Percentiles rank a stretch among this genome's conserved stretches.
Evolutionary conservation across 2,113 vertebrate species (phyloP).

Genomic region (Suricata suricatta): DNA sequence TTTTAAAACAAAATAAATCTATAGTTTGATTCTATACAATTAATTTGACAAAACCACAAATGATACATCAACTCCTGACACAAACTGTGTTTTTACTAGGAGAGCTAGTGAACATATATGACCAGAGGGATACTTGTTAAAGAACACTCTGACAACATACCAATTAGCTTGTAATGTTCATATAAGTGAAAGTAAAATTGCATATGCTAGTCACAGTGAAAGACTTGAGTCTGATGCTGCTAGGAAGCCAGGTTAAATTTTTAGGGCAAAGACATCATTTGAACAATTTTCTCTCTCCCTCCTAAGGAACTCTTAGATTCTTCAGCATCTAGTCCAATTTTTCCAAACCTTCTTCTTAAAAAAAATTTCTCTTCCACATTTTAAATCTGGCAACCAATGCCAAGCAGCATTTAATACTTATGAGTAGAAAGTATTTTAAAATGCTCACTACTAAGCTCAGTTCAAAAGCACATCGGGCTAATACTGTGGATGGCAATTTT

Average conservation of each 20-base stretch:
- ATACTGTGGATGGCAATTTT: not conserved
- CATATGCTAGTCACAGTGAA: not conserved
- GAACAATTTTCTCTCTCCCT: not conserved
- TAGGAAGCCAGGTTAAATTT: constrained; percentile 15
- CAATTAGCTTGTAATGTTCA: not conserved
- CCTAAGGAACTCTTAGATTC: not conserved
- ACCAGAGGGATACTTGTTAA: not conserved
- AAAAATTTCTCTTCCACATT: not conserved
- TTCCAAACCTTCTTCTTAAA: not conserved
- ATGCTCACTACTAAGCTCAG: not conserved
- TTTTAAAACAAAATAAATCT: constrained; percentile 19
- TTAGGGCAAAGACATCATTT: not conserved
- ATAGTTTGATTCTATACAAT: not conserved
- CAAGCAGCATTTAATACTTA: not conserved
- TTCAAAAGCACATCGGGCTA: not conserved
- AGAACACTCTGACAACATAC: not conserved
- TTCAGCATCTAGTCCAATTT: not conserved
- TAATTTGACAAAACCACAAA: constrained; percentile 30
- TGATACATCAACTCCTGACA: not conserved
- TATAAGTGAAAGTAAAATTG: not conserved
- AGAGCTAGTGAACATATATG: not conserved
- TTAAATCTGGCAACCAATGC: constrained; percentile 21
- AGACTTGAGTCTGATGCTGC: not conserved
- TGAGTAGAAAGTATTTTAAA: not conserved
- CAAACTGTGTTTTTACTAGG: not conserved